These are phyloP conservation scores for Coptodon rendalli DNA, from an alignment of 2,113 vertebrate species.

Conservation along the genomic window DNA sequence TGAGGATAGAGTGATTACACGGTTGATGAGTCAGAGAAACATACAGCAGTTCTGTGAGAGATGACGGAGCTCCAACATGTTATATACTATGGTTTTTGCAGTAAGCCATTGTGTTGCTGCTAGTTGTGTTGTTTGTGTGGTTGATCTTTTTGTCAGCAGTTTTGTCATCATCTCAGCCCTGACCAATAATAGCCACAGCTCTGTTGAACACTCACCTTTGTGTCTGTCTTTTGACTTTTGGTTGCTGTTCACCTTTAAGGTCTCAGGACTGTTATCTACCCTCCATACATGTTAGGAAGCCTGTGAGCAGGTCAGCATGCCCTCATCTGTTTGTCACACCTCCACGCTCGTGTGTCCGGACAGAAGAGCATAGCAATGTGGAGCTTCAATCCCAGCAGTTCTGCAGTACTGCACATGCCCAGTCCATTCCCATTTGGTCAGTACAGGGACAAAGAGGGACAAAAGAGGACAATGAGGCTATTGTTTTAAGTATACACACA, in stretches of 20 bases:
- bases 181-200: not conserved
- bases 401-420: constrained; percentile 6
- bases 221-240: constrained; percentile 8
- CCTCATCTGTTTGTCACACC: not conserved
- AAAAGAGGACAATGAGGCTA: constrained; percentile 38
- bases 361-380: constrained; percentile 17
- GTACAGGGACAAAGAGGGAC: not conserved
- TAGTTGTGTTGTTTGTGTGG: not conserved
- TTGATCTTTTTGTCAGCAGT: not conserved
- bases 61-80: not conserved
- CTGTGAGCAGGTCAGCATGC: not conserved
- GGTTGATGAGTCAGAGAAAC: not conserved
- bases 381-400: not conserved
- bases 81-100: not conserved
- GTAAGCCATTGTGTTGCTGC: not conserved
- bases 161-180: not conserved
- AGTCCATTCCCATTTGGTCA: constrained; percentile 20
- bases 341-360: not conserved
- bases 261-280: not conserved
- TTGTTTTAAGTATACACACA: constrained; percentile 33
- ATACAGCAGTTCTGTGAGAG: not conserved
- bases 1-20: not conserved
- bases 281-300: not conserved
- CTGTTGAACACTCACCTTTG: not conserved
- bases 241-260: constrained; percentile 12